These are phyloP conservation scores for Drosophila siamana DNA, from an alignment of 2,888 invertebrate genomes.

Conservation along the genomic window DNA sequence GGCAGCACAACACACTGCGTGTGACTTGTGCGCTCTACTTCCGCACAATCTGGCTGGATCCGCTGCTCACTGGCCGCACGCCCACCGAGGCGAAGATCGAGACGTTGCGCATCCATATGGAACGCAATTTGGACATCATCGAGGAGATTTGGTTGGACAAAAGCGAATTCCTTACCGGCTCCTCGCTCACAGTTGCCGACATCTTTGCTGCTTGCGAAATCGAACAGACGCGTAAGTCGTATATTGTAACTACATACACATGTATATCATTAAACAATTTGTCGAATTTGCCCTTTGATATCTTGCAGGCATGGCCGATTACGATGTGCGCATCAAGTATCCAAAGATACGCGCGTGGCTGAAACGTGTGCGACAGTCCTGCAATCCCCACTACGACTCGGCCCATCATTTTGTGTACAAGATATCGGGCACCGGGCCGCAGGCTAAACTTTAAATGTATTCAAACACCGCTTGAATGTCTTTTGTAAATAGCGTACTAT, in stretches of 20 bases:
- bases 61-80: slow-evolving; percentile 86
- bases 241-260: neutral
- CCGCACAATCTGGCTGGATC: slow-evolving; percentile 86
- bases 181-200: slow-evolving; percentile 90
- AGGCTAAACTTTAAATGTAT: slow-evolving; percentile 74
- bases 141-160: slow-evolving; percentile 87
- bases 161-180: slow-evolving; percentile 87
- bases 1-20: slow-evolving; percentile 89
- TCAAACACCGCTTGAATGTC: neutral
- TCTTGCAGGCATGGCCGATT: slow-evolving; percentile 89
- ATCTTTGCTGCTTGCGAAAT: slow-evolving; percentile 91
- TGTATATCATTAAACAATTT: neutral
- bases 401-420: slow-evolving; percentile 88
- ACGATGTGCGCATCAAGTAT: slow-evolving; percentile 87
- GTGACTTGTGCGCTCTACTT: slow-evolving; percentile 87
- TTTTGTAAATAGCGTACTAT: slow-evolving; percentile 12
- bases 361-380: slow-evolving; percentile 87
- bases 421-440: slow-evolving; percentile 84
- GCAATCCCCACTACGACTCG: slow-evolving; percentile 89
- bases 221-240: slow-evolving; percentile 90
- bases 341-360: slow-evolving; percentile 89
- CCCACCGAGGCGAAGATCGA: slow-evolving; percentile 85
- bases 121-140: slow-evolving; percentile 87
- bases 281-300: neutral
- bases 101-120: slow-evolving; percentile 86